Base-by-base conservation (phyloP, 2,888 invertebrate species). In the Andrena trimmerana region DNA sequence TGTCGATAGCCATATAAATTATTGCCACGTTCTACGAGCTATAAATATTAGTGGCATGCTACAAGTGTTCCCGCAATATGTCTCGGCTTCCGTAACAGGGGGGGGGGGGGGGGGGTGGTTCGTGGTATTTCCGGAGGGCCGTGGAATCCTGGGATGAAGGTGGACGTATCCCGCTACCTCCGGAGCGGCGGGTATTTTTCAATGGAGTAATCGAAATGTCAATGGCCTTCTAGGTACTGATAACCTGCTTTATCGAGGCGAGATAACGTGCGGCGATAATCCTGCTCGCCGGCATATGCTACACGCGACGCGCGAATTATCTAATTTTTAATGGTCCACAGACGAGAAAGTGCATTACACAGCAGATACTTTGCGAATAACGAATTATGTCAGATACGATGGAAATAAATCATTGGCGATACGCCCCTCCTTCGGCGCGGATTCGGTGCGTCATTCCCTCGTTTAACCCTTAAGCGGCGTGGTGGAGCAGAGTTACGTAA, bases 1-100 rank as follows among this genome's bases (percentile, higher is more conserved):
- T 74, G 68, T 65, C 75, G 77, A 80, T 70, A 70, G 59, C 42
- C 57, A 13, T 57, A 52, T 75, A 65, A 79, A 79, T 79, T 75
- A 79, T 75, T 75, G 16, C 75, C 57, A 75, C 5, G 33, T 6
- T 74, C 63, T 20, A 24, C 50, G 13, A 50, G 63, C 62, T 33
- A 69, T 75, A 69, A 79, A 69, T 79, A 65, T 50, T 57, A 79
- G 68, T 65, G 8, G 54, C 36, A 2, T 27, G 54, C 52, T 16
- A 54, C 66, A 48, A 67, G 65, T 67, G 73, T 78, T 73, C 36
- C 66, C 31, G 67, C 52, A 33, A 42, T 31, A 36, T 31, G 13
- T 42, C 33, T 36, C 20, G 16, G 31, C 36, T 54, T 29, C n/a
- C 48, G 36, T 54, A 8, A 48, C 27, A 6, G 7, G 16, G 3